Evolutionary conservation across 2,797 vertebrate species (phyloP).

Genomic region (Takifugu rubripes): DNA sequence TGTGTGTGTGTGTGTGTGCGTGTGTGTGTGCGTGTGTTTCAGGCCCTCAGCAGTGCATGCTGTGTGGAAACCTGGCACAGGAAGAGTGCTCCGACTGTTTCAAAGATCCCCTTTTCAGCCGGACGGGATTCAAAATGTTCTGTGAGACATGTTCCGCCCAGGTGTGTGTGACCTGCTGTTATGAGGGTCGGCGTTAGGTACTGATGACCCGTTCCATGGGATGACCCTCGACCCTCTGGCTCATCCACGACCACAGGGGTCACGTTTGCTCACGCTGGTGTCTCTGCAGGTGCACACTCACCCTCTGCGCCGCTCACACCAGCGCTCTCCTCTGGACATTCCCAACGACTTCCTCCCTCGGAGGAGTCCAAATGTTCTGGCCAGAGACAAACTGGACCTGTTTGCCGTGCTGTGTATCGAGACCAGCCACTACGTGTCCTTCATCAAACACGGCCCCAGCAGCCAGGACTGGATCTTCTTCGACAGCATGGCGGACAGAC

Average conservation of each 20-base stretch:
- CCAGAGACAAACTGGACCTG: conserved; percentile 83
- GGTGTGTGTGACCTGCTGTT: conserved; percentile 56
- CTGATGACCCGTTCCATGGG: no score
- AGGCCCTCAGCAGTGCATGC: conserved; percentile 84
- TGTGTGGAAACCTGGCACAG: conserved; percentile 78
- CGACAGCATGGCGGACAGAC: conserved; percentile 90
- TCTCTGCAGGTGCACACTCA: conserved; percentile 80
- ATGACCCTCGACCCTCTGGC: no score
- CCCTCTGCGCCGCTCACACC: conserved; percentile 65
- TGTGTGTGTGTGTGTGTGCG: conserved; percentile 35
- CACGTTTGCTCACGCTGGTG: no score
- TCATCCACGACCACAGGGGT: no score
- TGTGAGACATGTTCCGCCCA: conserved; percentile 78
- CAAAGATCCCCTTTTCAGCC: conserved; percentile 75
- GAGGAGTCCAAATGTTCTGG: conserved; percentile 24
- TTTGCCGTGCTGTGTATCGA: conserved; percentile 91
- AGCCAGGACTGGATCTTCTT: conserved; percentile 88
- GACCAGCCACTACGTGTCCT: conserved; percentile 91
- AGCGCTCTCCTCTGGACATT: conserved; percentile 41
- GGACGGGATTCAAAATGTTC: conserved; percentile 82
- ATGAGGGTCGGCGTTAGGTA: no score
- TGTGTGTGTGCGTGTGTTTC: conserved; percentile 28
- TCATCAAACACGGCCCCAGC: conserved; percentile 82
- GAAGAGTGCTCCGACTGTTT: conserved; percentile 83
- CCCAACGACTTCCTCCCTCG: conserved; percentile 61